A percentile compares a stretch with the other conserved stretches of the same genome.
Conservation (phyloP, 2,113 vertebrate species). For the Chaenocephalus aceratus region DNA sequence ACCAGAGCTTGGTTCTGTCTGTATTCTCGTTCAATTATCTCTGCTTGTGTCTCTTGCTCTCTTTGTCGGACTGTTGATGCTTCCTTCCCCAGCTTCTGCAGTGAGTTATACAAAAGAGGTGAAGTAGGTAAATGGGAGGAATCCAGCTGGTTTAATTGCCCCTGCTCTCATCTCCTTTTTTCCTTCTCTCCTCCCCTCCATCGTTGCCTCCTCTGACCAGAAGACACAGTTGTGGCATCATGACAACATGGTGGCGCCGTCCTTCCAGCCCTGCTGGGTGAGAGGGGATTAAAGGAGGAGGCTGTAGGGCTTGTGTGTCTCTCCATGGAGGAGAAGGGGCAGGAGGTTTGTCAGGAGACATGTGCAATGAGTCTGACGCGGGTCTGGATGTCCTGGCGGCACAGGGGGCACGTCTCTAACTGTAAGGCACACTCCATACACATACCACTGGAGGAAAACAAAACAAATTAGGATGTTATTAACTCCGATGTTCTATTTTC, state of each 20-base stretch:
- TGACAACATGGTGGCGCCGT: constrained; percentile 43
- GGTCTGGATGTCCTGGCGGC: constrained; percentile 98
- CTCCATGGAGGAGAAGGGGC: constrained; percentile 45
- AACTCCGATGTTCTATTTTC: too few relatives aligned
- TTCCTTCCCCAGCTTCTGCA: constrained; percentile 55
- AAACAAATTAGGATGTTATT: too few relatives aligned
- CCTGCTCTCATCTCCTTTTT: constrained; percentile 44
- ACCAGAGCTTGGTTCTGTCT: constrained; percentile 28
- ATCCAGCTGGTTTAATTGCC: constrained; percentile 29
- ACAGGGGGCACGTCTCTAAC: constrained; percentile 98
- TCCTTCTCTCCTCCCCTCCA: constrained; percentile 32
- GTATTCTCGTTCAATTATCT: constrained; percentile 16
- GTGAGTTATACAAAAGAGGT: constrained; percentile 52
- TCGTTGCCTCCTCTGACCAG: constrained; percentile 27
- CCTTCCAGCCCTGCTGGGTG: constrained; percentile 52
- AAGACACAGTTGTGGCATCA: constrained; percentile 31
- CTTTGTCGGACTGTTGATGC: constrained; percentile 19
- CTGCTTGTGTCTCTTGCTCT: constrained; percentile 16
- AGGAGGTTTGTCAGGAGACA: constrained; percentile 93
- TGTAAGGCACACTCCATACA: constrained; percentile 99
- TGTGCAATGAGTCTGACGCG: constrained; percentile 98
- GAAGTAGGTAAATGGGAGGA: constrained; percentile 39
- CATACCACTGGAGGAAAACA: constrained; percentile 87
- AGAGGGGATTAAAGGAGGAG: constrained; percentile 55
- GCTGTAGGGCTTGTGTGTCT: constrained; percentile 59